Conservation (phyloP, 2,113 vertebrate species). For the Myotis brandtii region DNA sequence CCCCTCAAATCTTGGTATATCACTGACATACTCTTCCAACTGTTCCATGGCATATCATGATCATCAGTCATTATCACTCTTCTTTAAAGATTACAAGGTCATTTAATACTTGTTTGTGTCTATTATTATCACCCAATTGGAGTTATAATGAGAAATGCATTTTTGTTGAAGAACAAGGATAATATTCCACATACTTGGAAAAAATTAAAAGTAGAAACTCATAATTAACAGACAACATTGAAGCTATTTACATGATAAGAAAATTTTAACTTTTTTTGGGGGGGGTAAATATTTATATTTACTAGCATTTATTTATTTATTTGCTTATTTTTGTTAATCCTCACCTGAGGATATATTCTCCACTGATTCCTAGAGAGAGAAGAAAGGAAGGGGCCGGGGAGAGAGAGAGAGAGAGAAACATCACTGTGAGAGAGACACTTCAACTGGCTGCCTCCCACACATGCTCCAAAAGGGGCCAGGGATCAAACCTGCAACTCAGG, state of each 20-base stretch:
- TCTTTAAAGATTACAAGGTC: not conserved
- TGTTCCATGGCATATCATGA: not conserved
- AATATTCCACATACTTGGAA: not conserved
- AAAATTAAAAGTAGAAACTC: conserved; percentile 3
- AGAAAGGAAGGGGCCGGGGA: no score
- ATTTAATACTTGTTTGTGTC: not conserved
- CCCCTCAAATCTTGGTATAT: not conserved
- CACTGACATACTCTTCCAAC: not conserved
- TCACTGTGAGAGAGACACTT: no score
- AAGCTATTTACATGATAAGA: conserved; percentile 27
- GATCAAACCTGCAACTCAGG: no score
- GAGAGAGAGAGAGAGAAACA: no score
- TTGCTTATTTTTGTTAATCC: no score
- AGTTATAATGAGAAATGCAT: not conserved
- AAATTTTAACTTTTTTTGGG: conserved; percentile 48
- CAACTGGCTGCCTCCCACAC: no score
- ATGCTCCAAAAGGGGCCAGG: no score
- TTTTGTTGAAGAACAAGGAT: not conserved
- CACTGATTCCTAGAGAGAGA: no score
- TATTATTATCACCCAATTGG: not conserved
- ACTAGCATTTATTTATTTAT: no score
- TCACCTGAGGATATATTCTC: no score
- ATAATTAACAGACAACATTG: not conserved
- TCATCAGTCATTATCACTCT: not conserved
- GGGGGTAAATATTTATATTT: no score